phyloP scores from a whole-genome alignment of 2,888 invertebrate species.

The Cantharis rufa region DNA sequence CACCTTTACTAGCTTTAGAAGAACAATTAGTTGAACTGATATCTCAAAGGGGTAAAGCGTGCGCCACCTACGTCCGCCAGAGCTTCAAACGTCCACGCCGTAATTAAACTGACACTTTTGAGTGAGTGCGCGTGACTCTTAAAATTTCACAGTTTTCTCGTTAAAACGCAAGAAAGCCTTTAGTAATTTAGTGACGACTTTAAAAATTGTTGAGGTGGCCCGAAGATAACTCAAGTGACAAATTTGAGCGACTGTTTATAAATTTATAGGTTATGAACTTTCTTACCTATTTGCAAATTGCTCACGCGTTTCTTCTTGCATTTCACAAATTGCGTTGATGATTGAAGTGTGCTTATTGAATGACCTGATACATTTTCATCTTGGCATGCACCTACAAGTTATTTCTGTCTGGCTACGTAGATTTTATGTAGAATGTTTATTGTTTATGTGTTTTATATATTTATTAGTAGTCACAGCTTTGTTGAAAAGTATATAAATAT shows the following conservation, averaged over 20 bases:
- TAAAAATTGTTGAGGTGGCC: slow-evolving; percentile 43
- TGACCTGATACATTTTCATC: slow-evolving; percentile 31
- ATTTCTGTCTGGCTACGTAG: slow-evolving; percentile 44
- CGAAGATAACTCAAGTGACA: slow-evolving; percentile 40
- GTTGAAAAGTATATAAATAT: background rate
- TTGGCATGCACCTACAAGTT: slow-evolving; percentile 46
- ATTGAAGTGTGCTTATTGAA: slow-evolving; percentile 40
- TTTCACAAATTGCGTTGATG: slow-evolving; percentile 38
- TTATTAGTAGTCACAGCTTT: slow-evolving; percentile 3
- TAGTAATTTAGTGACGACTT: slow-evolving; percentile 35
- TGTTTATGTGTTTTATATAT: slow-evolving; percentile 37
- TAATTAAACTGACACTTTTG: slow-evolving; percentile 33
- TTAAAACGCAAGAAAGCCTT: slow-evolving; percentile 8
- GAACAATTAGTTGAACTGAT: slow-evolving; percentile 65
- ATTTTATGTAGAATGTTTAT: slow-evolving; percentile 42
- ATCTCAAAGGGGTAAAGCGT: slow-evolving; percentile 64
- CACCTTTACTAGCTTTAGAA: slow-evolving; percentile 59
- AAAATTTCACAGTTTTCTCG: slow-evolving; percentile 26
- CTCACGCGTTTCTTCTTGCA: slow-evolving; percentile 41
- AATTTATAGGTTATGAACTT: slow-evolving; percentile 32
- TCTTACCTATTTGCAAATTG: slow-evolving; percentile 42
- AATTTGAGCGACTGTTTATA: slow-evolving; percentile 38
- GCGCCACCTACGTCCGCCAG: slow-evolving; percentile 70
- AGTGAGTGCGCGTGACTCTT: slow-evolving; percentile 29
- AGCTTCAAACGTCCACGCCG: slow-evolving; percentile 61